Conservation (phyloP, 2,888 invertebrate genomes). For the Eudemis profundana region DNA sequence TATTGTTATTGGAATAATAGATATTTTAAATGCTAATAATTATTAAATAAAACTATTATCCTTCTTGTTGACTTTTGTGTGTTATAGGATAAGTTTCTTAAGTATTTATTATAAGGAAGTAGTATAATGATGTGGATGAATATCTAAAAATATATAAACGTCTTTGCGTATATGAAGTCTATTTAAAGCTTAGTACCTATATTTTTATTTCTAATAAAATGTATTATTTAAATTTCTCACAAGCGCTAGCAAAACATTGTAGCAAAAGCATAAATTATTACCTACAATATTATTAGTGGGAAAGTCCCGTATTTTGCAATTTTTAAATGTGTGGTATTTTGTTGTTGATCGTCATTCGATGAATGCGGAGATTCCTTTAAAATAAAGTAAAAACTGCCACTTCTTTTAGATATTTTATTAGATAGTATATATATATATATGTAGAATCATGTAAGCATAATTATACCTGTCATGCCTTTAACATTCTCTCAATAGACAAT, state of each 20-base stretch:
- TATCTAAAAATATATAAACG: slow-evolving; percentile 21
- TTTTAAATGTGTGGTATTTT: neutral
- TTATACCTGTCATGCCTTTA: slow-evolving; percentile 43
- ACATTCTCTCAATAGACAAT: slow-evolving; percentile 44
- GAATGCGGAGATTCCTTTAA: neutral
- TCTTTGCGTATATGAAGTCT: slow-evolving; percentile 22
- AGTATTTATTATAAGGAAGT: slow-evolving; percentile 54
- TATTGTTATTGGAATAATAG: slow-evolving; percentile 83
- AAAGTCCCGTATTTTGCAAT: slow-evolving; percentile 9
- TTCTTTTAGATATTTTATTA: slow-evolving; percentile 21
- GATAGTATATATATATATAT: slow-evolving; percentile 14
- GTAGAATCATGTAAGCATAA: slow-evolving; percentile 29
- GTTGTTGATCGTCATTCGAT: neutral
- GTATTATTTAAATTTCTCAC: slow-evolving; percentile 9
- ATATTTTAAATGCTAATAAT: slow-evolving; percentile 77
- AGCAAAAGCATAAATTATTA: neutral
- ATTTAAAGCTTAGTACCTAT: slow-evolving; percentile 24
- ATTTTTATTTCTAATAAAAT: slow-evolving; percentile 31
- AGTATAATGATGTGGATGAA: slow-evolving; percentile 39
- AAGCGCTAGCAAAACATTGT: too few relatives aligned
- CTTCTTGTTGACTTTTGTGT: slow-evolving; percentile 82
- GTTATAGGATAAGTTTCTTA: slow-evolving; percentile 67
- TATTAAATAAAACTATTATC: slow-evolving; percentile 68
- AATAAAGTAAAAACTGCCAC: slow-evolving; percentile 24
- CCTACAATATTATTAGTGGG: slow-evolving; percentile 7